Evolutionary conservation across 2,113 vertebrate species (phyloP).

Genomic region (Tamias sibiricus): DNA sequence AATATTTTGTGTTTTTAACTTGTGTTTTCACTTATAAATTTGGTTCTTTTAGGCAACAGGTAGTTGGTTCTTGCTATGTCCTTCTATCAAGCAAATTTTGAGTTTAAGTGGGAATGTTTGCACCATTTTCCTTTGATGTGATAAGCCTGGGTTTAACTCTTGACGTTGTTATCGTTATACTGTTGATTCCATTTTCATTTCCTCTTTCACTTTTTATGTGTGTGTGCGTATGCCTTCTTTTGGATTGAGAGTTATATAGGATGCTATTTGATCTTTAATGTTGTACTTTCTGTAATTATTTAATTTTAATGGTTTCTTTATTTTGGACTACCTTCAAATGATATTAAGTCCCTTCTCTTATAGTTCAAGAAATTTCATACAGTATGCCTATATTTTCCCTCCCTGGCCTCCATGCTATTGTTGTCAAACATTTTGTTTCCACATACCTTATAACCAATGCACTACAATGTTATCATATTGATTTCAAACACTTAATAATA

Average conservation of each 20-base stretch:
- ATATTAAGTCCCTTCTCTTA: not conserved
- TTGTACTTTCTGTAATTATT: not conserved
- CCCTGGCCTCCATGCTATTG: not conserved
- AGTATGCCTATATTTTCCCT: not conserved
- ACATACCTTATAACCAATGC: not conserved
- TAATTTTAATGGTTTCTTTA: not conserved
- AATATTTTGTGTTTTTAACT: not conserved
- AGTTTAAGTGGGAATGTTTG: not conserved
- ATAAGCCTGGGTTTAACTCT: not conserved
- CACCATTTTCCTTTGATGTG: not conserved
- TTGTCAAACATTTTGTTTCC: not conserved
- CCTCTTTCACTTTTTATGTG: not conserved
- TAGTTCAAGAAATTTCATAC: not conserved
- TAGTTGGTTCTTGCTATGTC: not conserved
- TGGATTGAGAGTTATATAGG: not conserved
- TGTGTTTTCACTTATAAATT: not conserved
- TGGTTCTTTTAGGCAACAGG: not conserved
- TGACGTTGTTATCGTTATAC: not conserved
- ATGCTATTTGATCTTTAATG: not conserved
- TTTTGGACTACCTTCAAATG: not conserved
- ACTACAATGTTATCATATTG: not conserved
- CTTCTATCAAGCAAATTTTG: not conserved
- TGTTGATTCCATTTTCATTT: not conserved
- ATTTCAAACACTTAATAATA: not conserved
- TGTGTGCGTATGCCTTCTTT: not conserved